These are phyloP conservation scores for Ceratitis capitata DNA, from an alignment of 1,140 invertebrate species.

Conservation along the genomic window DNA sequence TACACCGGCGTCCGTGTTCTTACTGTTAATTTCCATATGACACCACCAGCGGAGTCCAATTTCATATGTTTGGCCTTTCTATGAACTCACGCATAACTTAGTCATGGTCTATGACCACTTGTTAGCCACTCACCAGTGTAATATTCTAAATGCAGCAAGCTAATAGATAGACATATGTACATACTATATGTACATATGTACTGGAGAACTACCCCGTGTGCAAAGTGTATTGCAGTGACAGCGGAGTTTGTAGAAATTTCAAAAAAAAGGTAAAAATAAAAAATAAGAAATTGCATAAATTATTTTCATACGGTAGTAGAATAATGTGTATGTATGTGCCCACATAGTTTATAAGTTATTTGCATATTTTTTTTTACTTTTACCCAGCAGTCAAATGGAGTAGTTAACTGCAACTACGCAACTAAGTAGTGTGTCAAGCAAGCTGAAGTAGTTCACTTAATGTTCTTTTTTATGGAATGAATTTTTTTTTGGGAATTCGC, in stretches of 20 bases:
- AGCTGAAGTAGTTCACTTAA: too few relatives aligned
- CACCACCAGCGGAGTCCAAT: conserved; percentile 3
- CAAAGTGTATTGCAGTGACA: background rate
- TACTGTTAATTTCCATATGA: conserved; percentile 23
- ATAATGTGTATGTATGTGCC: background rate
- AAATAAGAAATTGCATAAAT: background rate
- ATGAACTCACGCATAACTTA: background rate
- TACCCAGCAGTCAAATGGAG: too few relatives aligned
- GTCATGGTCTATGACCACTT: conserved; percentile 1
- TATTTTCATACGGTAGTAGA: background rate
- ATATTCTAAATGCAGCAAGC: too few relatives aligned
- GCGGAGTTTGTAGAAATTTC: background rate
- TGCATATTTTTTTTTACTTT: too few relatives aligned
- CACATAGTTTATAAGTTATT: background rate
- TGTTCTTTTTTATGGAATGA: too few relatives aligned
- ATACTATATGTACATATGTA: background rate
- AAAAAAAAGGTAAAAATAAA: too few relatives aligned
- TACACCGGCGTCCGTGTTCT: background rate
- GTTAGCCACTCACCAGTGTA: background rate
- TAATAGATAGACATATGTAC: background rate
- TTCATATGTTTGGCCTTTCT: background rate
- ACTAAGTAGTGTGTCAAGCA: too few relatives aligned
- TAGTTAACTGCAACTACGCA: too few relatives aligned
- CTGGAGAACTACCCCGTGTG: background rate
- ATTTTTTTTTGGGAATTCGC: too few relatives aligned